A percentile compares a stretch with the other conserved stretches of the same genome.
Evolutionary conservation across 92 coral and sea anemone genomes (phyloP).

Genomic region (Galaxea fascicularis): DNA sequence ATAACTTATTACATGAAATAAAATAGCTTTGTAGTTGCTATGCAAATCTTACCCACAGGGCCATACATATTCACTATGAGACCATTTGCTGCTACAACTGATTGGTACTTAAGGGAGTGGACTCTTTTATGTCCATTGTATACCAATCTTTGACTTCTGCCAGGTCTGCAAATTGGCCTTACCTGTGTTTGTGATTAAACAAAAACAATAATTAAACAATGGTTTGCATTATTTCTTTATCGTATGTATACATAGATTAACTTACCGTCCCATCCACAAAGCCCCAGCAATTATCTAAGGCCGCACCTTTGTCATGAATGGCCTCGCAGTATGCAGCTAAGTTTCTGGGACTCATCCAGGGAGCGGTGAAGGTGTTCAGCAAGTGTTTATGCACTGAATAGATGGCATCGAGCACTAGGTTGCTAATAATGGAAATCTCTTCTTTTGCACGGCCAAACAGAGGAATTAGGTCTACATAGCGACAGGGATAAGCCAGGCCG

Average conservation of each 20-base stretch:
- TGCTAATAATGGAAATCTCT: background rate
- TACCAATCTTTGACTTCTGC: background rate
- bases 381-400: constrained; percentile 58
- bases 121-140: background rate
- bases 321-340: constrained; percentile 51
- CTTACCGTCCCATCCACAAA: too few relatives aligned
- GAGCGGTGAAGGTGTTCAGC: constrained; percentile 51
- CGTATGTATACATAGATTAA: constrained; percentile 32
- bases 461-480: constrained; percentile 60
- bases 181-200: constrained; percentile 23
- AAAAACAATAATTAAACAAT: too few relatives aligned
- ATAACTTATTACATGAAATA: constrained; percentile 23
- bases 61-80: constrained; percentile 35
- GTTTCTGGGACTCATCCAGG: constrained; percentile 54
- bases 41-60: constrained; percentile 48
- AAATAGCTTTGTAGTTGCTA: background rate
- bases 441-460: too few relatives aligned
- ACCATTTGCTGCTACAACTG: constrained; percentile 61
- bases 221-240: background rate
- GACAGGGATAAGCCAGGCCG: constrained; percentile 55
- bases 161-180: constrained; percentile 49
- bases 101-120: too few relatives aligned
- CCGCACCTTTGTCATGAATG: constrained; percentile 49
- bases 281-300: too few relatives aligned
- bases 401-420: too few relatives aligned